Evolutionary conservation across 1,140 invertebrate species (phyloP), one percentile per base, ranked within the genome.

Genomic region (Stratiolaelaps scimitus): DNA sequence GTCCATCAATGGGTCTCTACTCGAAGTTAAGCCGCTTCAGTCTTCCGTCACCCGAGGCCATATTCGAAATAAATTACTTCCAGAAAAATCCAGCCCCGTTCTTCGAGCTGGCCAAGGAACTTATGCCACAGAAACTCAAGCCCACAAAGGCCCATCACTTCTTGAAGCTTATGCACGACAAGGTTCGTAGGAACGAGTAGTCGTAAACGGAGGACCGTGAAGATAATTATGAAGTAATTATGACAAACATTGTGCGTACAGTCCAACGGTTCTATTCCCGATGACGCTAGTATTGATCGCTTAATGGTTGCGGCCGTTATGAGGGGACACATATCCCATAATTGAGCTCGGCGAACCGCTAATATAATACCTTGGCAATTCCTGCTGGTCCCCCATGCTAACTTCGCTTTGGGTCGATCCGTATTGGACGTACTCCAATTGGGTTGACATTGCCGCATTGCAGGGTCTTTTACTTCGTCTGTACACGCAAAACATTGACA

Each of bases 11-110:
- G 69, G 93, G 93, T 2, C 76, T 98, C 1, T 98, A 97, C 77
- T 82, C 88, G 73, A 95, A 95, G 76, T 79, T 97, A 40, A 80
- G 86, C 68, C 91, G 94, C 75, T 95, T 93, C 74, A 85, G 92
- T 71, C 79, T 96, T 47, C 89, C 90, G 0, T 82, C 92, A 78
- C 91, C 92, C n/a, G 85, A 92, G 73, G 86, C 89, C n/a, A 91
- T 96, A 71, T 95, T 97, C 77, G 90, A 94, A 74, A 83, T 95
- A 28, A 72, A 74, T 53, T 79, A 43, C 73, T 91, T 91, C 69
- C 76, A 81, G 68, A 78, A 81, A 70, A 87, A 91, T 77, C 89
- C 89, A 0, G 80, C 85, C 69, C 89, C 90, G 43, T 92, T 93
- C 75, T 92, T 88, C 73, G 80, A 81, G 29, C 75, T 93, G 64